These are phyloP conservation scores for Mus pahari DNA, from an alignment of 2,113 vertebrate genomes.

Conservation along the genomic window DNA sequence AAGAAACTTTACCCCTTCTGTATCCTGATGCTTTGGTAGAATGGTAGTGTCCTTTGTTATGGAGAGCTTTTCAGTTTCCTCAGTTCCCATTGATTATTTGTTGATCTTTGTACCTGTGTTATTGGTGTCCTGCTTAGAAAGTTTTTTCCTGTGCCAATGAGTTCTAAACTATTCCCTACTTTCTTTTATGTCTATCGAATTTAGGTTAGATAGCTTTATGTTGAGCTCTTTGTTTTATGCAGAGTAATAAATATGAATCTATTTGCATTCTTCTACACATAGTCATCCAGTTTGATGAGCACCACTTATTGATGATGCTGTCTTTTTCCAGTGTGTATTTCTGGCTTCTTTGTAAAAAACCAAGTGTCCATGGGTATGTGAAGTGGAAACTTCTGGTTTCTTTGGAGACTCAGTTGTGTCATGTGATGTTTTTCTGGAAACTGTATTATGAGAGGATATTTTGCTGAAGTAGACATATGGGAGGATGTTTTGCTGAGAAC, in stretches of 20 bases:
- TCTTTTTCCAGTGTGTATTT: not conserved
- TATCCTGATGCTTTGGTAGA: not conserved
- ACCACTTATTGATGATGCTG: not conserved
- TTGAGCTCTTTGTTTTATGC: not conserved
- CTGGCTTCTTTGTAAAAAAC: not conserved
- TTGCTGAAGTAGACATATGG: too few relatives aligned
- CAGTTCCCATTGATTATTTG: not conserved
- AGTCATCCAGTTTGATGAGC: not conserved
- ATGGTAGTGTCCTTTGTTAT: not conserved
- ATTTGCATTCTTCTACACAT: not conserved
- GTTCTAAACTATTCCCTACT: not conserved
- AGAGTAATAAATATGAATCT: not conserved
- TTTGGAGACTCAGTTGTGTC: too few relatives aligned
- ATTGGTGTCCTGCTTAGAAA: not conserved
- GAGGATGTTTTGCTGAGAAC: too few relatives aligned
- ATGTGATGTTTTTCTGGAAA: too few relatives aligned
- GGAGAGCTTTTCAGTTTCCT: not conserved
- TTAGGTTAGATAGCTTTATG: not conserved
- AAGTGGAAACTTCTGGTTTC: too few relatives aligned
- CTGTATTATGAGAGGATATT: too few relatives aligned
- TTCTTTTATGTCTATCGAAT: not conserved
- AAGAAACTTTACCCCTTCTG: not conserved
- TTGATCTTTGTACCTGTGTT: not conserved
- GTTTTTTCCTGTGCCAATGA: not conserved
- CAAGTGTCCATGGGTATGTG: not conserved